These are phyloP conservation scores for Sebastes itinus DNA, from an alignment of 2,797 vertebrate species.

Conservation along the genomic window DNA sequence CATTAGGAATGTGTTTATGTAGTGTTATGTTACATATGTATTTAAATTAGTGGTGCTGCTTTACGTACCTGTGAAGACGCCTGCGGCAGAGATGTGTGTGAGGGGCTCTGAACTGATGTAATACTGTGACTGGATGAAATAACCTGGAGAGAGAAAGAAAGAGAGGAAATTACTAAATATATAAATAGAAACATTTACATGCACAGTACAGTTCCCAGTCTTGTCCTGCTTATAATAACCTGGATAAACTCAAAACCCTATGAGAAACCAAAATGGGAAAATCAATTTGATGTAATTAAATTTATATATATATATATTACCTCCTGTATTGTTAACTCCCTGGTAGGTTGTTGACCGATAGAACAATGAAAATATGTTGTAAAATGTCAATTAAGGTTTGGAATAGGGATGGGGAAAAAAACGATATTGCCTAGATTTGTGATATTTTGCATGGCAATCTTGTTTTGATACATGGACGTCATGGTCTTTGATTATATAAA, in stretches of 20 bases:
- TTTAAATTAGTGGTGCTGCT: not conserved
- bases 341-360: not conserved
- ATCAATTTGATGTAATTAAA: not conserved
- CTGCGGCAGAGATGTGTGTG: slow-evolving; percentile 78
- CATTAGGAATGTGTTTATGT: not conserved
- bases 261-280: not conserved
- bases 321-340: slow-evolving; percentile 1
- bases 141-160: slow-evolving; percentile 35
- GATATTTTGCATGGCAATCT: no score
- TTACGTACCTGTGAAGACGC: slow-evolving; percentile 85
- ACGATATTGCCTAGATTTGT: no score
- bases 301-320: not conserved
- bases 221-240: not conserved
- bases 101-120: slow-evolving; percentile 72
- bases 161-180: not conserved
- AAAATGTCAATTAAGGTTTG: not conserved
- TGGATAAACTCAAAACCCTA: not conserved
- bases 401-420: fast-evolving
- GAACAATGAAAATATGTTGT: not conserved
- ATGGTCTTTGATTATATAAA: no score
- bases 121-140: slow-evolving; percentile 60
- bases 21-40: not conserved
- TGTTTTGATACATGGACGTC: no score
- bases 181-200: not conserved
- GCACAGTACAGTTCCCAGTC: not conserved